These are phyloP conservation scores for Helarctos malayanus DNA, from an alignment of 2,797 vertebrate genomes.

Conservation along the genomic window DNA sequence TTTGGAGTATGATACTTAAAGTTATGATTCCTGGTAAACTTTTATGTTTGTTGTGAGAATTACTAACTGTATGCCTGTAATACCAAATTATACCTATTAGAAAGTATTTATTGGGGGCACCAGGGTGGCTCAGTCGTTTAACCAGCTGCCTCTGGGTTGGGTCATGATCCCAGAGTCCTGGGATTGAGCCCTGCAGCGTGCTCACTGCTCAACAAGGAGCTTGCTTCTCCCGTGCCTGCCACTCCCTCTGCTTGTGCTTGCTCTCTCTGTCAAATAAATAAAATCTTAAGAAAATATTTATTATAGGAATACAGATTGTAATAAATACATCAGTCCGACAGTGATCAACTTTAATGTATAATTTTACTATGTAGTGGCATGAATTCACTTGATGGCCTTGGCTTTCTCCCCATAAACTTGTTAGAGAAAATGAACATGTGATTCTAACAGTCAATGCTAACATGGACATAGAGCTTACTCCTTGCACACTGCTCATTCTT, in stretches of 20 bases:
- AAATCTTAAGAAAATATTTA: background rate
- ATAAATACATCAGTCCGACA: background rate
- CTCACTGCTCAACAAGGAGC: too few species aligned
- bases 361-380: background rate
- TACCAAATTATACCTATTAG: slow-evolving; percentile 14
- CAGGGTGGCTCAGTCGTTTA: too few species aligned
- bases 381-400: slow-evolving; percentile 23
- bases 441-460: background rate
- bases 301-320: background rate
- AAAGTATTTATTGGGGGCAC: background rate
- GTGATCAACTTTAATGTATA: slow-evolving; percentile 8
- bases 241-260: too few species aligned
- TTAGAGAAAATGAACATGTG: slow-evolving; percentile 31
- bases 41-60: slow-evolving; percentile 18
- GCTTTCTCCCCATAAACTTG: slow-evolving; percentile 16
- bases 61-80: slow-evolving; percentile 3
- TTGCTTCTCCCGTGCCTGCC: too few species aligned
- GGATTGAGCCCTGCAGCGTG: too few species aligned
- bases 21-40: background rate
- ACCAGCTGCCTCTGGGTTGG: too few species aligned
- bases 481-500: slow-evolving; percentile 18
- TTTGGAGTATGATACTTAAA: background rate
- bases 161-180: too few species aligned
- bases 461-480: background rate
- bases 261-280: too few species aligned